Percentiles rank a stretch among this genome's conserved stretches.
Conservation (phyloP, 2,113 vertebrate species). For the Petroica traversi region DNA sequence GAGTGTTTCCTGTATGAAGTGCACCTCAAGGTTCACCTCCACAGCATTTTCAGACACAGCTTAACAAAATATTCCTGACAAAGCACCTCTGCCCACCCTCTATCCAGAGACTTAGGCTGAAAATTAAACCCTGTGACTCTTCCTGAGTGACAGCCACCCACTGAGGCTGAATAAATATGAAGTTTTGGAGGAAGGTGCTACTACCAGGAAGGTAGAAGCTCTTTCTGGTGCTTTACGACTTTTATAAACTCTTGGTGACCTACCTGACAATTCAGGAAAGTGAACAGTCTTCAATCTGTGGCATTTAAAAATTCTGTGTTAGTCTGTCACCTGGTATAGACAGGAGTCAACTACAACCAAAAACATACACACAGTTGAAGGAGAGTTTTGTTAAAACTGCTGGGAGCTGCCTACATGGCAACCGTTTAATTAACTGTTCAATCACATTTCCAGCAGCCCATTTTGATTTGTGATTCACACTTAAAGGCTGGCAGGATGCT, state of each 20-base stretch:
- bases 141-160: not conserved
- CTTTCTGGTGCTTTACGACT: not conserved
- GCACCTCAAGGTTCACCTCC: not conserved
- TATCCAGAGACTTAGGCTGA: not conserved
- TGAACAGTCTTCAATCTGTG: not conserved
- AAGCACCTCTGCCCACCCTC: not conserved
- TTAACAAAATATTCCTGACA: not conserved
- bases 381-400: not conserved
- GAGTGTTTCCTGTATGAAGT: fast-evolving
- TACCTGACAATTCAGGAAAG: not conserved
- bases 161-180: fast-evolving
- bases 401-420: not conserved
- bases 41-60: not conserved
- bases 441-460: not conserved
- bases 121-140: not conserved
- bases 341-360: not conserved
- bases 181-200: not conserved
- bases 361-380: not conserved
- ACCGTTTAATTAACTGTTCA: not conserved
- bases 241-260: not conserved
- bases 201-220: not conserved
- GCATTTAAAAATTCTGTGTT: not conserved
- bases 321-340: not conserved
- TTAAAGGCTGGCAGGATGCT: not conserved
- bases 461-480: not conserved